Base-by-base conservation (phyloP, 64 coral and sea anemone species). In the Montipora capricornis region DNA sequence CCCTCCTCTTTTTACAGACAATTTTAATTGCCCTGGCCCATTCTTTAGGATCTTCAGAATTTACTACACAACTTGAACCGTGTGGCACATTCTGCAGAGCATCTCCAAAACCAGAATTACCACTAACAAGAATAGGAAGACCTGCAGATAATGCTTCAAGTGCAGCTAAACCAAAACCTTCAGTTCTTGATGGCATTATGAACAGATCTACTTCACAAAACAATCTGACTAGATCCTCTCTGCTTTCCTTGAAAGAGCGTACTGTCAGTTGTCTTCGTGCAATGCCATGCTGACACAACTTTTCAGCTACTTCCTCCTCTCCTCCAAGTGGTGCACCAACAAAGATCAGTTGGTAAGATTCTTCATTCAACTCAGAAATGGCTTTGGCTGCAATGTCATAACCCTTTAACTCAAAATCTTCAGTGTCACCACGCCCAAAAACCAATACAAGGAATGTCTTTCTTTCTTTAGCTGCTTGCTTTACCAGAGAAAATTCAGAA, bases 191-290 rank as follows among this genome's bases (percentile, higher is more conserved):
- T 68, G 81, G 81, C 81, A 84, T 84, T 17, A 84, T 68, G 1
- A 5, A 58, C 8, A 84, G 81, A 84, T 84, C 81, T 24, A 84
- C 81, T 19, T 84, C 81, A 84, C 81, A 84, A 4, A 84, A 84
- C 44, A 84, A 47, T 6, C 29, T 46, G 59, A 16, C 81, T 2
- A 84, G 59, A 12, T 37, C 2, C 13, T 84, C 81, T n/a, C 81
- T 84, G 59, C 81, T 84, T 66, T 84, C 81, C 3, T 84, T 47
- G 49, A 67, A 47, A 5, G 55, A 7, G 2, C 80, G 58, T 14
- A 67, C 80, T 5, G 37, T 76, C 0, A 83, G 26, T 19, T 83
- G 80, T 66, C 1, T 83, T 11, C 0, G 58, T 16, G 20, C 13
- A 47, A 83, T 83, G 0, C 80, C 80, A 5, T 67, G 20, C 58